phyloP scores from a whole-genome alignment of 2,888 invertebrate genomes.

The Eupithecia inturbata region DNA sequence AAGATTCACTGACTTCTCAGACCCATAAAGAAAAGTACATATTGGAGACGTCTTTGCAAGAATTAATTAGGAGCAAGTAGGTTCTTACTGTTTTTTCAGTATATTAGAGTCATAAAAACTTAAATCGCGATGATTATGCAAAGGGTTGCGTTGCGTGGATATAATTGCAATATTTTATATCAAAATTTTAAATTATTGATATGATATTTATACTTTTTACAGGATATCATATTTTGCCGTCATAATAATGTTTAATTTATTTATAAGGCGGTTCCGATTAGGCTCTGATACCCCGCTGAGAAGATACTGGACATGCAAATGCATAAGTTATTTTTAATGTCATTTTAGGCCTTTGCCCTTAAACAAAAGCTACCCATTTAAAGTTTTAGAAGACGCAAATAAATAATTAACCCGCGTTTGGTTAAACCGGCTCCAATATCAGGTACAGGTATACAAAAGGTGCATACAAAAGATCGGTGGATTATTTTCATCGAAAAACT shows the following conservation, averaged over 20 bases:
- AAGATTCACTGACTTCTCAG: no score
- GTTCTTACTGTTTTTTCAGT: no score
- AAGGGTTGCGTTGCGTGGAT: background rate
- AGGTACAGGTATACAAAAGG: no score
- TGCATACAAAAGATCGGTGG: background rate
- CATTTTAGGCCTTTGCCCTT: background rate
- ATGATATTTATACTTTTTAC: background rate
- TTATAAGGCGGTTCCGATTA: no score
- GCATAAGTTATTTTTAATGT: background rate
- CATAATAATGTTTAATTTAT: background rate
- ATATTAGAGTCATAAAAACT: background rate
- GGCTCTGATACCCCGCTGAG: constrained; percentile 1
- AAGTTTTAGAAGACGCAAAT: background rate
- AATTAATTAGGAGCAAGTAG: no score
- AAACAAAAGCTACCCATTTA: background rate
- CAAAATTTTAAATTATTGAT: background rate
- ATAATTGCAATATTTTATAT: background rate
- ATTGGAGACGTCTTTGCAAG: no score
- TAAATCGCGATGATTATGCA: background rate
- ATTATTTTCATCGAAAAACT: background rate
- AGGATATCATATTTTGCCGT: constrained; percentile 2
- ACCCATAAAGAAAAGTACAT: no score
- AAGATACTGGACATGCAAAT: background rate
- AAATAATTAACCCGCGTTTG: background rate
- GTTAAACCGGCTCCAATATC: background rate